A percentile compares a stretch with the other conserved stretches of the same genome.
Conservation (phyloP, 2,797 vertebrate genomes). For the Decapterus maruadsi region DNA sequence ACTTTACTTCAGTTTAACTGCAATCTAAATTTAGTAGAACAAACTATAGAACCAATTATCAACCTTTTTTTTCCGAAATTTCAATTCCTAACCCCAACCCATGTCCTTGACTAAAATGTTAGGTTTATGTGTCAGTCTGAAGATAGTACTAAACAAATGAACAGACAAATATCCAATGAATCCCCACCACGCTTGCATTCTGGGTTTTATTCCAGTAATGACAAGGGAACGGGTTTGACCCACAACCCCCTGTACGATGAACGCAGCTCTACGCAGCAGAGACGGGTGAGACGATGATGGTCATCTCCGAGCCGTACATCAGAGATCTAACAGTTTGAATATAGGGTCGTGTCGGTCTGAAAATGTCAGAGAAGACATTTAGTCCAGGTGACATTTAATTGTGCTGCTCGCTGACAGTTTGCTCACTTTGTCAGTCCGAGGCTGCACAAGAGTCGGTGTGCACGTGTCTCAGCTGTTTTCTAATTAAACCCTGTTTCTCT, state of each 20-base stretch:
- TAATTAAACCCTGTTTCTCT: not conserved
- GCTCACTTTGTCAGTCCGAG: not conserved
- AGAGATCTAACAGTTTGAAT: not conserved
- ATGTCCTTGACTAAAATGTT: too few relatives aligned
- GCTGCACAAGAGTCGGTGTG: not conserved
- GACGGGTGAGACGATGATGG: not conserved
- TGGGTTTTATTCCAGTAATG: not conserved
- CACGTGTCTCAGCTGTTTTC: not conserved
- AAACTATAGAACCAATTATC: constrained; percentile 4
- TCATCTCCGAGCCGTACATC: not conserved
- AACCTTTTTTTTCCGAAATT: too few relatives aligned
- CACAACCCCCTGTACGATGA: not conserved
- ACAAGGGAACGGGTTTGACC: not conserved
- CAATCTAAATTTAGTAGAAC: constrained; percentile 2
- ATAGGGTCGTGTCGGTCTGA: not conserved
- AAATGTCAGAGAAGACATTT: constrained; percentile 15
- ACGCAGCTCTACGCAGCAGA: not conserved
- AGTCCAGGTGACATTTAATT: constrained; percentile 5
- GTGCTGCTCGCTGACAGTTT: not conserved
- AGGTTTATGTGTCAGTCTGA: not conserved
- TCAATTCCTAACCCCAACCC: not conserved
- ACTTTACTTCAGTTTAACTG: constrained; percentile 17
- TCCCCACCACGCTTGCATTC: not conserved
- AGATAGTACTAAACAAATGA: too few relatives aligned
- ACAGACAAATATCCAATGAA: not conserved